Evolutionary conservation across 2,113 vertebrate genomes (phyloP), one percentile per base, ranked within the genome.

Genomic region (Mastomys natalensis): DNA sequence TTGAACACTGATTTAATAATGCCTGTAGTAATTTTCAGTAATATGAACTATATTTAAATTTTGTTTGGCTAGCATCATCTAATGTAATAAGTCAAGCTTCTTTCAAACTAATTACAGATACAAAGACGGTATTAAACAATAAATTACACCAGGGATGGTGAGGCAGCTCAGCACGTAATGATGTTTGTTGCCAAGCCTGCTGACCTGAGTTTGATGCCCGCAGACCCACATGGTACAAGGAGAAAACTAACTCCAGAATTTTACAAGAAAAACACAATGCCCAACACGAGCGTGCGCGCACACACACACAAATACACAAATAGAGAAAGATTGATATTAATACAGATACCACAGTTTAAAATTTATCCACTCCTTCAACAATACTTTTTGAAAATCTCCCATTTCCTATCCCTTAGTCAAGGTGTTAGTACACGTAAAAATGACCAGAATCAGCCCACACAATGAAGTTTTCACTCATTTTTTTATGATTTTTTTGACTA

Each of bases 211-310:
- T 64, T 85, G n/a, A 85, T 64, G 24, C 26, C 24, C 81, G 64
- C 4, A 4, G n/a, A 31, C 40, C 58, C 15, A 64, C 1, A 19
- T 17, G 8, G 22, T 43, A 10, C 31, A 34, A n/a, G 12, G n/a
- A 16, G n/a, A 60, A n/a, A 60, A n/a, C 11, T 13, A 81, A n/a
- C 51, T 24, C 19, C 78, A 58, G 19, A 21, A 15, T 13, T n/a
- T 81, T 43, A 68, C 0, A 37, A 11, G 66, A 55, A 66, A 51
- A 68, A 19, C 17, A 68, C 17, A 86, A 40, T 60, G 22, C 29
- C 22, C 21, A 48, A 19, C 4, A 7, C 43, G 22, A 0, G 58
- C 37, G n/a, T 12, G 26, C 5, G 45, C 5, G 31, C 5, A 26
- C 11, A 51, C 34, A 81, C 19, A 55, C 31, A 37, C 4, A 84